Evolutionary conservation across 2,113 vertebrate genomes (phyloP).

Genomic region (Gambusia holbrooki): DNA sequence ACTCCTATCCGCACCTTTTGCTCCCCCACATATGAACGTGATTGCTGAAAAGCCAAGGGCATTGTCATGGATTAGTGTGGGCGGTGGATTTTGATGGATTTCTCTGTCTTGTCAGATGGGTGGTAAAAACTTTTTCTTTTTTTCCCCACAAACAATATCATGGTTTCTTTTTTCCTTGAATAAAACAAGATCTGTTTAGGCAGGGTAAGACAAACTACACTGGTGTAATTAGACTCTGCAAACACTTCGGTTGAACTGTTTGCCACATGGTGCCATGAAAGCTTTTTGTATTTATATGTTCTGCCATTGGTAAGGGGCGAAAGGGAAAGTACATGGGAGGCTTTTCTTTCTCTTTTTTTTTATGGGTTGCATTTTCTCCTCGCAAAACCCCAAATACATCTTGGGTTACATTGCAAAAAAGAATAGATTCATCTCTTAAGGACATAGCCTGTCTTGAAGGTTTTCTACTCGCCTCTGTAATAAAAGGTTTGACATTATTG

Average conservation of each 20-base stretch:
- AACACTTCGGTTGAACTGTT: slow-evolving; percentile 54
- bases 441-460: slow-evolving; percentile 6
- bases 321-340: slow-evolving; percentile 12
- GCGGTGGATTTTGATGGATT: slow-evolving; percentile 61
- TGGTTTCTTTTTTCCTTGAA: slow-evolving; percentile 8
- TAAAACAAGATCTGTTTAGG: slow-evolving; percentile 9
- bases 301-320: slow-evolving; percentile 12
- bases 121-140: slow-evolving; percentile 22
- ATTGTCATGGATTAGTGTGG: slow-evolving; percentile 34
- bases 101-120: slow-evolving; percentile 37
- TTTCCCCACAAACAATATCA: slow-evolving; percentile 11
- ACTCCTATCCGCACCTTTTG: slow-evolving; percentile 23
- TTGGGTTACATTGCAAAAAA: slow-evolving; percentile 5
- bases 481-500: slow-evolving; percentile 36
- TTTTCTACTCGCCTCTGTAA: slow-evolving; percentile 27
- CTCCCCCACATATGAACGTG: slow-evolving; percentile 21
- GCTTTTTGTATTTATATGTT: slow-evolving; percentile 42
- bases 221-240: slow-evolving; percentile 41
- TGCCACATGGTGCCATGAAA: slow-evolving; percentile 64
- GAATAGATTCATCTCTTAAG: slow-evolving; percentile 8
- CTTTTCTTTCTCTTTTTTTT: not conserved
- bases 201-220: slow-evolving; percentile 33
- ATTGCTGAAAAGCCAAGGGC: slow-evolving; percentile 24
- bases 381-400: slow-evolving; percentile 44
- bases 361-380: slow-evolving; percentile 37